Evolutionary conservation across 2,888 invertebrate species (phyloP), one percentile per base, ranked within the genome.

Genomic region (Hofmannophila pseudospretella): DNA sequence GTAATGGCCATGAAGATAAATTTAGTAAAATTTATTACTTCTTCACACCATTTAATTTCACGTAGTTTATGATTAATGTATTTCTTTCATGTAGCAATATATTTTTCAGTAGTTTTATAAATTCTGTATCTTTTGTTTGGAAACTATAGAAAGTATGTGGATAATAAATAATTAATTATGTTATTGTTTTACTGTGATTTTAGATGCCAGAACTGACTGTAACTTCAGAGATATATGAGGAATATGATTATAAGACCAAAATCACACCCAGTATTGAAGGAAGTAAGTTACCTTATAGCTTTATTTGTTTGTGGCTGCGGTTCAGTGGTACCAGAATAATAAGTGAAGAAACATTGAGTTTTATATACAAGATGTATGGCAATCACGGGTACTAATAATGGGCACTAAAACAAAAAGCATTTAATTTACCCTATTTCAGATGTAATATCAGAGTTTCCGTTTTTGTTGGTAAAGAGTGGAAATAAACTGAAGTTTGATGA

Each of bases 141-240:
- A n/a, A n/a, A n/a, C n/a, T n/a, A n/a, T n/a, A n/a, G n/a, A n/a
- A n/a, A n/a, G n/a, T n/a, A n/a, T 16, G 5, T 16, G 3, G 5
- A 16, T 16, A 16, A 3, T 4, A 42, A 49, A 52, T 51, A 44
- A 55, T 39, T 38, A 29, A 40, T 47, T 41, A 45, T 34, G n/a
- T 28, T 48, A 32, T 23, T 32, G 32, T 26, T 33, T 36, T 30
- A 29, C 13, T 50, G 52, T 42, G 51, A 41, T 69, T 70, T 34
- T 54, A 87, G 85, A 88, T 88, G 88, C 82, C 86, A 42, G 89
- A 89, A 68, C 75, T 86, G 39, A 89, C 89, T 53, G 91, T 94
- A 34, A 90, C 91, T 28, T 94, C 94, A 13, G 94, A 94, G 82
- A 90, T 94, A 62, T 93, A 93, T 67, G 81, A 87, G 22, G 94